A percentile compares a stretch with the other conserved stretches of the same genome.
Conservation (phyloP, 2,797 vertebrate species). For the Phataginus tricuspis region DNA sequence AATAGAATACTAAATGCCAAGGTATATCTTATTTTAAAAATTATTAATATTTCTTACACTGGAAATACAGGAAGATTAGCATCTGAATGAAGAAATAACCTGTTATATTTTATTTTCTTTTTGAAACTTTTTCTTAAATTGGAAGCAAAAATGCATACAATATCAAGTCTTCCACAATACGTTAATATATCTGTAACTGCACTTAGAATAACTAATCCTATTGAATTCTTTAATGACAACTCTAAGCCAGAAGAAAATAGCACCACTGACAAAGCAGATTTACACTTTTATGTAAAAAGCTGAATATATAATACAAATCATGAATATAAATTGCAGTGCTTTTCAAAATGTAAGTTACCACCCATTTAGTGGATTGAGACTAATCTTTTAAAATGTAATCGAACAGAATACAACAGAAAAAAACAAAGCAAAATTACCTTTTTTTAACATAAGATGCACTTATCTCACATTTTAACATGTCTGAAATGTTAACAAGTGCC, state of each 20-base stretch:
- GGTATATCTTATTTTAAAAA: not conserved
- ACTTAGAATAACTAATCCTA: constrained; percentile 23
- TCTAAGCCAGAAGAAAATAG: not conserved
- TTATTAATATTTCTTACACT: not conserved
- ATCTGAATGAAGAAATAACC: not conserved
- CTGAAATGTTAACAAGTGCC: constrained; percentile 29
- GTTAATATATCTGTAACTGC: not conserved
- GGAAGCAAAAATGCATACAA: constrained; percentile 26
- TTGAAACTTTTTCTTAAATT: not conserved
- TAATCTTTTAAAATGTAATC: constrained; percentile 11
- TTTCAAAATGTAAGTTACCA: constrained; percentile 50
- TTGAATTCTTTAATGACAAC: constrained; percentile 23
- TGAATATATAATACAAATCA: constrained; percentile 24
- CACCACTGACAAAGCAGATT: constrained; percentile 4
- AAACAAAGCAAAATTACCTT: not conserved
- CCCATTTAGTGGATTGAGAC: not conserved
- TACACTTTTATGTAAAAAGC: constrained; percentile 31
- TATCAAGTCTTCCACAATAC: not conserved
- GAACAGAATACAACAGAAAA: not conserved
- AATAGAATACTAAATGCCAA: not conserved
- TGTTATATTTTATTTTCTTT: not conserved
- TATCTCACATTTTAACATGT: constrained; percentile 19
- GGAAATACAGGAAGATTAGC: not conserved
- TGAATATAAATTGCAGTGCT: constrained; percentile 12
- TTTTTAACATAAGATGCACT: not conserved